phyloP scores from a whole-genome alignment of 1,140 invertebrate species.

The Arion vulgaris region DNA sequence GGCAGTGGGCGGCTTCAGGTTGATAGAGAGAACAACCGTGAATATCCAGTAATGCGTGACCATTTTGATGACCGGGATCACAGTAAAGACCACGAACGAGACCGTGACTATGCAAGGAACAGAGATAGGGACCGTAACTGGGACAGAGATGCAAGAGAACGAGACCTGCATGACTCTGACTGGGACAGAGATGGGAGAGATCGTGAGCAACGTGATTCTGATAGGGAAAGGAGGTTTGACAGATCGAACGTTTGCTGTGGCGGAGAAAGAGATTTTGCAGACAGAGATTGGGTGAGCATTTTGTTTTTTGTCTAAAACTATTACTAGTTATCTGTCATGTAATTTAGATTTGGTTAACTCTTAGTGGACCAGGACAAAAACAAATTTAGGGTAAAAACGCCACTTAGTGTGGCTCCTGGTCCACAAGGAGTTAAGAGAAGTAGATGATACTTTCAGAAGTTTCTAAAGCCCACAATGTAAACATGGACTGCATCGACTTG shows the following conservation, averaged over 20 bases:
- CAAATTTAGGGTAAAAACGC: no score
- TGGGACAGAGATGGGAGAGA: slow-evolving; percentile 45
- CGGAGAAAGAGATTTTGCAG: slow-evolving; percentile 38
- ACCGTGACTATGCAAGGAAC: slow-evolving; percentile 39
- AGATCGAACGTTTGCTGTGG: slow-evolving; percentile 36
- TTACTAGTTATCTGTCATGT: no score
- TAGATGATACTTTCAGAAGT: no score
- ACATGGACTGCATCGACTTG: no score
- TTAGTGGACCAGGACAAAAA: no score
- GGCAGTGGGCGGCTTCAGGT: slow-evolving; percentile 84
- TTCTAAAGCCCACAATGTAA: no score
- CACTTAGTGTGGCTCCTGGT: no score
- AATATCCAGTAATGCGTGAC: slow-evolving; percentile 74
- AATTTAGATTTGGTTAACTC: no score
- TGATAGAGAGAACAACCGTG: slow-evolving; percentile 74
- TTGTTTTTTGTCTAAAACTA: no score
- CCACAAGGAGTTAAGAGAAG: no score
- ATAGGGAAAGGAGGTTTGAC: slow-evolving; percentile 23
- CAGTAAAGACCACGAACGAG: slow-evolving; percentile 45
- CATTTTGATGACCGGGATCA: slow-evolving; percentile 53
- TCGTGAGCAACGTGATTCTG: slow-evolving; percentile 28
- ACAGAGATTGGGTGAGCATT: neutral
- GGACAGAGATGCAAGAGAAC: neutral
- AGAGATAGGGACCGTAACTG: slow-evolving; percentile 38
- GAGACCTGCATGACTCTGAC: slow-evolving; percentile 26